Percentiles rank a stretch among this genome's conserved stretches.
These are phyloP conservation scores for Pyrocoelia pectoralis DNA, from an alignment of 2,888 invertebrate species.

Conservation along the genomic window DNA sequence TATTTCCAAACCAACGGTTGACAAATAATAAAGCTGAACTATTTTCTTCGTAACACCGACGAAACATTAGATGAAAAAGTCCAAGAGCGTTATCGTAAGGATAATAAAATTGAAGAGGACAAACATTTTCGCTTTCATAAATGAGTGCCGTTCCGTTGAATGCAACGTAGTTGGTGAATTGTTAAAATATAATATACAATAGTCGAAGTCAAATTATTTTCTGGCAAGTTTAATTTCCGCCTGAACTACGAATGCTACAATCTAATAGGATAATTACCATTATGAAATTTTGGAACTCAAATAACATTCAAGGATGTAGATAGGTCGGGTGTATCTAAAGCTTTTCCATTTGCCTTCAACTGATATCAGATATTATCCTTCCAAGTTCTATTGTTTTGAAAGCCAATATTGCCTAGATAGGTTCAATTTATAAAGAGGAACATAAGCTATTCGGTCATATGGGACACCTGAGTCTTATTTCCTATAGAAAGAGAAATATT, in stretches of 20 bases:
- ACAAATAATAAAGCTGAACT: no score
- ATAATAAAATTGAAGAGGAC: no score
- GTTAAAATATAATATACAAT: no score
- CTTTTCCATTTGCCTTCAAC: constrained; percentile 25
- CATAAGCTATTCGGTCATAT: constrained; percentile 42
- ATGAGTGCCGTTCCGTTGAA: no score
- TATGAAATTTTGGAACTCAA: constrained; percentile 14
- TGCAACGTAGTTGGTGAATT: no score
- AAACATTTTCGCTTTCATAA: no score
- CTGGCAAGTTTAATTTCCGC: background rate
- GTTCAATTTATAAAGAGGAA: constrained; percentile 44
- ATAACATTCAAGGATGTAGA: constrained; percentile 15
- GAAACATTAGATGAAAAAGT: no score
- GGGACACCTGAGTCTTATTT: constrained; percentile 43
- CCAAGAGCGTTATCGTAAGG: no score
- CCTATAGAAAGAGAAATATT: constrained; percentile 7
- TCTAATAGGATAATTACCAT: background rate
- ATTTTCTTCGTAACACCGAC: no score
- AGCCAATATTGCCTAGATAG: constrained; percentile 40
- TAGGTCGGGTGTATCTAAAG: constrained; percentile 12
- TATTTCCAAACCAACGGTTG: no score
- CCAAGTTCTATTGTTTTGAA: constrained; percentile 31
- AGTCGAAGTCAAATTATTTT: background rate
- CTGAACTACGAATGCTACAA: constrained; percentile 2
- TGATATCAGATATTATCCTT: constrained; percentile 31